phyloP scores from a whole-genome alignment of 2,888 invertebrate species.

The Eilema depressum region DNA sequence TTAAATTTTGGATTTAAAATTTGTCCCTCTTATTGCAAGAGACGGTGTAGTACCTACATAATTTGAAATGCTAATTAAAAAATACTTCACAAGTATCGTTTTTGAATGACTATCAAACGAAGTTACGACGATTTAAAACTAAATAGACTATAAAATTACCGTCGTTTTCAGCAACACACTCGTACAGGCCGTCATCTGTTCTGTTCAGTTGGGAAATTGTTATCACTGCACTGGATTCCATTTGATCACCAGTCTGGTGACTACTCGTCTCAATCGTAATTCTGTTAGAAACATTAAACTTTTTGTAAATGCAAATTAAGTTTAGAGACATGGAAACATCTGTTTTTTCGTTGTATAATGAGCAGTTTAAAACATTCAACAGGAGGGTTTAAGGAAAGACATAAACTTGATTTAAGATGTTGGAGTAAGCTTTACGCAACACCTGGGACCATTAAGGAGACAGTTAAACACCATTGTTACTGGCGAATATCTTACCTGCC shows the following conservation, averaged over 20 bases:
- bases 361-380: slow-evolving; percentile 23
- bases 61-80: too few relatives aligned
- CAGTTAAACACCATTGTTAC: slow-evolving; percentile 47
- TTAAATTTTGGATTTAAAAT: neutral
- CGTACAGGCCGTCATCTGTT: slow-evolving; percentile 95
- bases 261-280: slow-evolving; percentile 88
- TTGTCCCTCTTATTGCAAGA: too few relatives aligned
- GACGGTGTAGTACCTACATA: neutral
- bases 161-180: slow-evolving; percentile 93
- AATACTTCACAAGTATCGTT: neutral
- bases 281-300: slow-evolving; percentile 63
- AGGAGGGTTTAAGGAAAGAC: slow-evolving; percentile 20
- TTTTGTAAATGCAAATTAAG: slow-evolving; percentile 27
- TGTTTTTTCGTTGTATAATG: slow-evolving; percentile 20
- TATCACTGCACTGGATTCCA: slow-evolving; percentile 88
- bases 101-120: neutral
- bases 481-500: slow-evolving; percentile 70
- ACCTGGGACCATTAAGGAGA: slow-evolving; percentile 45
- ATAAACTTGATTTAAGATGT: slow-evolving; percentile 32
- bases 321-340: slow-evolving; percentile 23
- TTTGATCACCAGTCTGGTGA: slow-evolving; percentile 80
- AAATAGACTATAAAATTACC: slow-evolving; percentile 70
- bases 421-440: slow-evolving; percentile 22
- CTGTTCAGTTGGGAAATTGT: slow-evolving; percentile 89
- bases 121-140: neutral